Evolutionary conservation across 2,888 invertebrate species (phyloP).

Genomic region (Holacanthella duospinosa): DNA sequence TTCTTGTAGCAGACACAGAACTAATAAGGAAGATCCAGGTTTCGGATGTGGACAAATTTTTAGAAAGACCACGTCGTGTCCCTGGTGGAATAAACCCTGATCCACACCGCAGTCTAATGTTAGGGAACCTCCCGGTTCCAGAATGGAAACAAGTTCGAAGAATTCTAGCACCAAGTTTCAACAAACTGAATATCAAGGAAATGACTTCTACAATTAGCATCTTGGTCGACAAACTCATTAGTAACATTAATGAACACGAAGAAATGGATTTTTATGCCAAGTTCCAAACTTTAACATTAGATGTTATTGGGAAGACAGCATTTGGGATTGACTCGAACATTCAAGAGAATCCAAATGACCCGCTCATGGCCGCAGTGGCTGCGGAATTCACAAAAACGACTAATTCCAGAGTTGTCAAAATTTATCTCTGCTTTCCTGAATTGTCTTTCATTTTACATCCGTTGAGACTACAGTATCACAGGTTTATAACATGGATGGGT

Average conservation of each 20-base stretch:
- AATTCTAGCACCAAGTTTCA: slow-evolving; percentile 18
- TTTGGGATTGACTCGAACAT: slow-evolving; percentile 25
- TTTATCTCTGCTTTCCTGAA: slow-evolving; percentile 24
- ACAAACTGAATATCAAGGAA: slow-evolving; percentile 7
- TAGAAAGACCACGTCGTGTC: slow-evolving; percentile 22
- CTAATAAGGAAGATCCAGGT: slow-evolving; percentile 18
- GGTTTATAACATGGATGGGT: slow-evolving; percentile 6
- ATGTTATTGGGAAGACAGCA: slow-evolving; percentile 22
- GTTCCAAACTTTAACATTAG: slow-evolving; percentile 22
- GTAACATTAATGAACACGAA: too few species aligned
- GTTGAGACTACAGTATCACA: slow-evolving; percentile 11
- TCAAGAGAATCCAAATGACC: slow-evolving; percentile 19
- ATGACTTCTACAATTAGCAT: slow-evolving; percentile 10
- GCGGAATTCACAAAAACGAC: slow-evolving; percentile 26
- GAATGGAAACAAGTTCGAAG: slow-evolving; percentile 19
- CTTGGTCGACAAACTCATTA: slow-evolving; percentile 10
- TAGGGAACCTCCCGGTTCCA: slow-evolving; percentile 21
- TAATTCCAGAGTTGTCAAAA: slow-evolving; percentile 5
- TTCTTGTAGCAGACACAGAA: slow-evolving; percentile 15
- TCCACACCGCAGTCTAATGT: slow-evolving; percentile 21
- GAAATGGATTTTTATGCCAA: slow-evolving; percentile 20
- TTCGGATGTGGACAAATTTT: slow-evolving; percentile 7
- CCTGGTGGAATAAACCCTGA: slow-evolving; percentile 32
- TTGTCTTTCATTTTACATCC: slow-evolving; percentile 13
- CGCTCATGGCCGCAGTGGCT: slow-evolving; percentile 18